phyloP scores from a whole-genome alignment of 2,113 vertebrate genomes.

The rabbit (Oryctolagus cuniculus) region DNA sequence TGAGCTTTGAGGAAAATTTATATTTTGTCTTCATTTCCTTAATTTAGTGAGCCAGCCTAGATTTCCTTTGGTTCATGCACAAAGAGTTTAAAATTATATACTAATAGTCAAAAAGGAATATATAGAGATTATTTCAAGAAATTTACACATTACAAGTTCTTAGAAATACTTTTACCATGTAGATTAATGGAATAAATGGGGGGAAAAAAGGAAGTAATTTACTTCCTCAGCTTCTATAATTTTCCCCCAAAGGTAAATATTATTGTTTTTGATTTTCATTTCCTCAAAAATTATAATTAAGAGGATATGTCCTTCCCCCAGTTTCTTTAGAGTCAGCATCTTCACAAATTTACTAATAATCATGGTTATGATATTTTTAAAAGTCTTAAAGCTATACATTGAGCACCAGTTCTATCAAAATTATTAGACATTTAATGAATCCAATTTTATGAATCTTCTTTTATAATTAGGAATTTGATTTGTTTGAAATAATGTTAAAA shows the following conservation, averaged over 20 bases:
- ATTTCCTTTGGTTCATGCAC: background rate
- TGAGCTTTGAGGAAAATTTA: background rate
- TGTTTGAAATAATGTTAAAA: slow-evolving; percentile 63
- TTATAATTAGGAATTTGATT: slow-evolving; percentile 48
- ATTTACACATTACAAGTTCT: background rate
- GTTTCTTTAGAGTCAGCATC: background rate
- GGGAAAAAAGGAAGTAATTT: background rate
- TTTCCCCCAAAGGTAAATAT: background rate
- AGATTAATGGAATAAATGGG: background rate
- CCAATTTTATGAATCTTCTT: background rate
- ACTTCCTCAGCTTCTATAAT: background rate
- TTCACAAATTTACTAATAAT: background rate
- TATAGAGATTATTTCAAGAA: background rate
- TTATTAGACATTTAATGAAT: background rate
- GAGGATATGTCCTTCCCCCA: background rate
- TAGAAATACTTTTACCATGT: background rate
- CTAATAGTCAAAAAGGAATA: background rate
- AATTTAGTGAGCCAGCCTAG: background rate
- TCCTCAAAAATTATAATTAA: slow-evolving; percentile 52
- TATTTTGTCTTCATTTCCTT: background rate
- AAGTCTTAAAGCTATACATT: background rate
- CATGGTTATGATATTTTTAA: background rate
- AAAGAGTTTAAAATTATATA: slow-evolving; percentile 10
- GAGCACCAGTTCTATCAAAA: background rate
- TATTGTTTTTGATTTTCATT: background rate